These are phyloP conservation scores for Bradysia coprophila DNA, from an alignment of 1,140 invertebrate species.

Conservation along the genomic window DNA sequence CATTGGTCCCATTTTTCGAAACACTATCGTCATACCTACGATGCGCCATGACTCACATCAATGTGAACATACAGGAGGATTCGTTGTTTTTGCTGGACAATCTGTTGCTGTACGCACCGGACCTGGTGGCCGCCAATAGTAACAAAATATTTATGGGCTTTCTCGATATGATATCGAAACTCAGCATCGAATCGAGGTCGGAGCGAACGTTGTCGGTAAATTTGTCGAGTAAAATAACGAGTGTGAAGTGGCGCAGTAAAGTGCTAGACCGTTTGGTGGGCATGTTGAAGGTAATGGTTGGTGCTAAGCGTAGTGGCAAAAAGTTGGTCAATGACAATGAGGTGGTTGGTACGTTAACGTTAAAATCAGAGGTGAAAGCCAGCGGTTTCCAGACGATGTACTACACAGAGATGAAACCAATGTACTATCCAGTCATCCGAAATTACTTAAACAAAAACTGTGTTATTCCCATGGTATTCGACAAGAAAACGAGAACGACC, in stretches of 20 bases:
- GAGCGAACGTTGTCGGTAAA: conserved; percentile 41
- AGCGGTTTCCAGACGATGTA: too few species aligned
- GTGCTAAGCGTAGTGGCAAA: conserved; percentile 2
- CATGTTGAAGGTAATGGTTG: conserved; percentile 31
- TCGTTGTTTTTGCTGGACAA: conserved; percentile 58
- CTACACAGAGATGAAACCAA: too few species aligned
- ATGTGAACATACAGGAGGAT: conserved; percentile 58
- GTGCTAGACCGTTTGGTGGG: conserved; percentile 41
- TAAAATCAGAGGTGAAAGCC: too few species aligned
- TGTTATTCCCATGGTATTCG: conserved; percentile 1
- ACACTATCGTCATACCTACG: conserved; percentile 55
- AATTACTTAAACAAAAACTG: not conserved
- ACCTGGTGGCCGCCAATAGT: conserved; percentile 38
- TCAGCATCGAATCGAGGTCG: conserved; percentile 35
- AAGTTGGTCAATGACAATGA: too few species aligned
- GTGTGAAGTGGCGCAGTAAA: conserved; percentile 53
- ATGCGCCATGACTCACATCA: conserved; percentile 76
- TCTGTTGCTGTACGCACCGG: conserved; percentile 37
- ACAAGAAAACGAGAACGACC: too few species aligned
- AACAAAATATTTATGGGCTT: conserved; percentile 55
- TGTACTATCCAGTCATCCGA: not conserved
- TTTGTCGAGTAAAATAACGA: conserved; percentile 44
- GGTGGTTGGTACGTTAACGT: too few species aligned
- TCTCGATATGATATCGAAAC: conserved; percentile 57
- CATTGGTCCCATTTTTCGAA: conserved; percentile 46